Percentiles rank a stretch among this genome's conserved stretches.
phyloP scores from a whole-genome alignment of 2,113 vertebrate species.

The Penelope pileata region DNA sequence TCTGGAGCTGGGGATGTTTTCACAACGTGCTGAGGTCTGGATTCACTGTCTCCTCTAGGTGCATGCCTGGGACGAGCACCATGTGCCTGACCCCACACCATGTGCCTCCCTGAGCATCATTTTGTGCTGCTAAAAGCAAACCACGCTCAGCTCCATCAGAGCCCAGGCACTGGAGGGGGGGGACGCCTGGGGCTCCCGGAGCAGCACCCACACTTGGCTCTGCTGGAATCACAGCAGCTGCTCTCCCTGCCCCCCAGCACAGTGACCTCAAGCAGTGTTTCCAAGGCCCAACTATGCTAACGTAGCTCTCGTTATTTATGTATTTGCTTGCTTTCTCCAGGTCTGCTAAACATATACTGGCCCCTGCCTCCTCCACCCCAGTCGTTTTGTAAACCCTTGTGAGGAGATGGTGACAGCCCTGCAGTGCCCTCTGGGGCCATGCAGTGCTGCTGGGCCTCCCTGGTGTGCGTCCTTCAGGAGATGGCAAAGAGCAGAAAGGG shows the following conservation, averaged over 20 bases:
- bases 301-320: neutral
- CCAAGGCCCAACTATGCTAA: neutral
- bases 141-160: accelerated
- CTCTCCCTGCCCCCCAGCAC: too few relatives aligned
- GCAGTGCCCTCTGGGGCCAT: neutral
- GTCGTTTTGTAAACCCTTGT: neutral
- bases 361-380: neutral
- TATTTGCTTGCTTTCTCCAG: neutral
- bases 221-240: neutral
- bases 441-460: neutral
- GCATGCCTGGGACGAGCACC: neutral
- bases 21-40: neutral
- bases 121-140: neutral
- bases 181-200: neutral
- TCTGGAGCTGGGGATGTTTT: neutral
- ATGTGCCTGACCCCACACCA: neutral
- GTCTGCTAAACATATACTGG: accelerated
- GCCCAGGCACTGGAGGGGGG: neutral
- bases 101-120: neutral
- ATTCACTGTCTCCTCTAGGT: neutral
- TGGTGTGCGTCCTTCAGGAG: accelerated
- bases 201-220: neutral
- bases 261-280: neutral
- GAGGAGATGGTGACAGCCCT: neutral
- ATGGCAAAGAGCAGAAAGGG: neutral